Evolutionary conservation across 1,140 invertebrate species (phyloP).

Genomic region (Glomeris maerens): DNA sequence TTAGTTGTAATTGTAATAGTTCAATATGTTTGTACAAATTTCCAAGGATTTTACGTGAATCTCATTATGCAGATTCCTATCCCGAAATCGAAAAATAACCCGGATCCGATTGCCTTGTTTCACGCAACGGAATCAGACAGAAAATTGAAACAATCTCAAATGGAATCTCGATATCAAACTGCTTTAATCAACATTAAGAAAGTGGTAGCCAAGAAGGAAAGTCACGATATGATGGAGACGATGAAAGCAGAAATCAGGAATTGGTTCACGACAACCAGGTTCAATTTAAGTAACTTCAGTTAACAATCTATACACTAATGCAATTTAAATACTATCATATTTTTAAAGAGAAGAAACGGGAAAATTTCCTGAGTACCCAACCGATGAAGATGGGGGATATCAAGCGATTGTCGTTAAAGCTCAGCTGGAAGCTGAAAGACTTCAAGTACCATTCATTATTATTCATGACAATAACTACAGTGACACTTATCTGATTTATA

Average conservation of each 20-base stretch:
- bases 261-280: conserved; percentile 49
- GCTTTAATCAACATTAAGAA: conserved; percentile 32
- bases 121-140: too few relatives aligned
- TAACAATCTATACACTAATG: conserved; percentile 23
- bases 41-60: neutral
- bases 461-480: too few relatives aligned
- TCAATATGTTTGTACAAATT: neutral
- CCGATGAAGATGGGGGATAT: conserved; percentile 39
- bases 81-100: too few relatives aligned
- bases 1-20: neutral
- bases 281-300: conserved; percentile 43
- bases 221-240: conserved; percentile 51
- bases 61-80: too few relatives aligned
- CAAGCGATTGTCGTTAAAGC: too few relatives aligned
- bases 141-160: too few relatives aligned
- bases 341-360: conserved; percentile 31
- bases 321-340: conserved; percentile 15
- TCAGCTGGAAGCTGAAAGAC: conserved; percentile 26
- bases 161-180: conserved; percentile 44
- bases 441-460: too few relatives aligned
- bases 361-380: conserved; percentile 39
- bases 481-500: too few relatives aligned
- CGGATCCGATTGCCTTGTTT: too few relatives aligned
- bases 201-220: conserved; percentile 33
- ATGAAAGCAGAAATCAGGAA: conserved; percentile 59